Percentiles rank a stretch among this genome's conserved stretches.
Evolutionary conservation across 2,888 invertebrate species (phyloP).

Genomic region (Odontocolon sp.): DNA sequence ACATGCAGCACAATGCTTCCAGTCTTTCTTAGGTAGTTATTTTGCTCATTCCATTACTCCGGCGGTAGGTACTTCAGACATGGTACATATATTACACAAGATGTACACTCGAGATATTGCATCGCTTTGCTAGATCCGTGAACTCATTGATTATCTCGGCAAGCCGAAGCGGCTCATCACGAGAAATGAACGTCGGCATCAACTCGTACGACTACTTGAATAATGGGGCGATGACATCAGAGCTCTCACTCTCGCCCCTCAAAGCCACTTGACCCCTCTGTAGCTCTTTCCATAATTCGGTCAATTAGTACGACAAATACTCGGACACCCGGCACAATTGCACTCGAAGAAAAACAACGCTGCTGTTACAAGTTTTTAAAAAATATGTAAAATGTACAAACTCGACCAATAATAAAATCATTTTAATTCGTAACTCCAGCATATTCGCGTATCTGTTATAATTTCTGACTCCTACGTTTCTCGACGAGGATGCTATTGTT

Average conservation of each 20-base stretch:
- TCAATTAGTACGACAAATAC: constrained; percentile 65
- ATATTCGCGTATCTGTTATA: no score
- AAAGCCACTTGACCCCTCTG: constrained; percentile 70
- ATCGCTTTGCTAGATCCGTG: constrained; percentile 51
- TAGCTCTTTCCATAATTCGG: constrained; percentile 73
- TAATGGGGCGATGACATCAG: constrained; percentile 72
- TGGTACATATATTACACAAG: constrained; percentile 55
- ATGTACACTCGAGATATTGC: constrained; percentile 54
- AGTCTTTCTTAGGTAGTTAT: constrained; percentile 59
- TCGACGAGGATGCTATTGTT: constrained; percentile 37
- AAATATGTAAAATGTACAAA: no score
- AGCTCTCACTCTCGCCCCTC: constrained; percentile 55
- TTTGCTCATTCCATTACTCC: constrained; percentile 14
- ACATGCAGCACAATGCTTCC: constrained; percentile 66
- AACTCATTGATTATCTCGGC: constrained; percentile 53
- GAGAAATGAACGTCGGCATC: constrained; percentile 47
- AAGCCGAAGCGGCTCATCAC: constrained; percentile 22
- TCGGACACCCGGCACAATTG: constrained; percentile 7
- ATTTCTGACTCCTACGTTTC: no score
- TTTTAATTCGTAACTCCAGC: no score
- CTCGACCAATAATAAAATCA: no score
- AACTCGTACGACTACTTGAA: constrained; percentile 54
- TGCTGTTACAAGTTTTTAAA: neutral
- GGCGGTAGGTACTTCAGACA: constrained; percentile 62
- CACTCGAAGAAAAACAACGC: constrained; percentile 17